Evolutionary conservation across 2,888 invertebrate species (phyloP), one percentile per base, ranked within the genome.

Genomic region (Monoplex corrugatus): DNA sequence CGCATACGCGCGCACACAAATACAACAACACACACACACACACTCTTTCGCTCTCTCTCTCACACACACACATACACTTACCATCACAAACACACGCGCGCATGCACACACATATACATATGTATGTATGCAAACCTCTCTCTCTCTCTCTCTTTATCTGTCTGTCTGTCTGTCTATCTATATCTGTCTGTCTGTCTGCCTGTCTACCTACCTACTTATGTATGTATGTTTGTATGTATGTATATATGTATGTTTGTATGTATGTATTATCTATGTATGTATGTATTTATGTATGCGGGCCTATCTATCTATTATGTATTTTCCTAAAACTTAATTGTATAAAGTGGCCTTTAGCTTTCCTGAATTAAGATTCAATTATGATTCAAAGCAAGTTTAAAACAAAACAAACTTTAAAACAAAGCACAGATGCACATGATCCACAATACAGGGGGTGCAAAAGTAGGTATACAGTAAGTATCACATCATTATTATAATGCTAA

Each of bases 21-120:
- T 28, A 72, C 72, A 72, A 8, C 6, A 8, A 72, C 72, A 72
- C 72, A n/a, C 72, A 72, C 72, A 72, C 72, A n/a, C 72, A 72
- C 72, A 72, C 72, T 16, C 72, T 16, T 28, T 16, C 72, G 28
- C 72, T 16, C 72, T n/a, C 72, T 16, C 72, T n/a, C 72, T 16
- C 72, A 23, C 72, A 72, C 72, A 23, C 72, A 72, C 72, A 23
- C 72, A 32, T 28, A 23, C 72, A 6, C 16, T 8, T 28, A 32
- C 72, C 8, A 8, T 23, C 72, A 72, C 72, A 8, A 8, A 72
- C 72, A 8, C 72, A 72, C 72, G 16, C 72, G 6, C 72, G 16
- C 72, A 72, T 28, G n/a, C 72, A 72, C 72, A 72, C 72, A 72
- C 72, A 72, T 28, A 72, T 28, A 72, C 50, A 50, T 19, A 50